Evolutionary conservation across 2,797 vertebrate species (phyloP).

Genomic region (Sebastes oblongus): DNA sequence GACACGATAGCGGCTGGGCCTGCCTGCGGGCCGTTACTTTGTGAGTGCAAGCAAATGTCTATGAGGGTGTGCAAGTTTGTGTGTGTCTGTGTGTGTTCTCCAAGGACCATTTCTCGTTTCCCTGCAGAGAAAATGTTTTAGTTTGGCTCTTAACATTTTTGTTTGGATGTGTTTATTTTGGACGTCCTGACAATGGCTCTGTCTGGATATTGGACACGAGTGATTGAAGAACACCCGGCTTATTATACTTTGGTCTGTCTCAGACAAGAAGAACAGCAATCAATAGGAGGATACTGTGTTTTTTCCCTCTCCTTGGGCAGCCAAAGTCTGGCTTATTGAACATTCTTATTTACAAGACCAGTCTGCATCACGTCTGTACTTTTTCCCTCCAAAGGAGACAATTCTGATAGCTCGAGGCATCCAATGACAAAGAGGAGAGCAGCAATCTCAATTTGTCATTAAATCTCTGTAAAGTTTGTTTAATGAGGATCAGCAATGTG

Average conservation of each 20-base stretch:
- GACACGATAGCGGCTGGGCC: no score
- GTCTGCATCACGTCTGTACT: background rate
- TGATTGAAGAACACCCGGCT: constrained; percentile 15
- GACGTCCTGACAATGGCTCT: background rate
- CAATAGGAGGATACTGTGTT: constrained; percentile 49
- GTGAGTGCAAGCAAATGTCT: no score
- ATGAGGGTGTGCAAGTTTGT: no score
- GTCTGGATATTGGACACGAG: constrained; percentile 4
- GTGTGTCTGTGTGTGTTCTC: background rate
- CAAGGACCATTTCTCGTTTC: background rate
- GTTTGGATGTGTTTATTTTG: constrained; percentile 1
- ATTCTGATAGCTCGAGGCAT: background rate
- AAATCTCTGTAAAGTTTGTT: constrained; percentile 26
- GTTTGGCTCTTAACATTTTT: background rate
- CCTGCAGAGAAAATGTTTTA: constrained; percentile 4
- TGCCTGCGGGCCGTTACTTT: no score
- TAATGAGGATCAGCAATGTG: background rate
- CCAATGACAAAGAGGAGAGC: constrained; percentile 1
- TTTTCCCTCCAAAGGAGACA: background rate
- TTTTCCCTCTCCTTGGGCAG: constrained; percentile 1
- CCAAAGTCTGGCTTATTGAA: constrained; percentile 36
- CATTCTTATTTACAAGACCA: constrained; percentile 1
- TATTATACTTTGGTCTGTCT: constrained; percentile 28
- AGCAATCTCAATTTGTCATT: constrained; percentile 11
- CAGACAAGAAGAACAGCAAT: constrained; percentile 38